A percentile compares a stretch with the other conserved stretches of the same genome.
These are phyloP conservation scores for Lycophotia porphyrea DNA, from an alignment of 2,888 invertebrate species.

Conservation along the genomic window DNA sequence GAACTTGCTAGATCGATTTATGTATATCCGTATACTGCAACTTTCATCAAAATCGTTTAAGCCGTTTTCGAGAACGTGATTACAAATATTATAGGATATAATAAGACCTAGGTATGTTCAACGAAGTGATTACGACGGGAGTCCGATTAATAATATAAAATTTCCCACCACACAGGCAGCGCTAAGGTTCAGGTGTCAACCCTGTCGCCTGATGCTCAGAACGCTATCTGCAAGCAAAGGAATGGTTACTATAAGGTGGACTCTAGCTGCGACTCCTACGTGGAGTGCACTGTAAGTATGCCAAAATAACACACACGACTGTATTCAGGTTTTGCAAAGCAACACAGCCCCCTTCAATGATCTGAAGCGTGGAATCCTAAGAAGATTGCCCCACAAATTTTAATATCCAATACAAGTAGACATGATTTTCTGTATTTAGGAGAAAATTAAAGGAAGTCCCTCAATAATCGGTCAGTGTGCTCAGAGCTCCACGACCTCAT, in stretches of 20 bases:
- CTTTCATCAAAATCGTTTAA: too few species aligned
- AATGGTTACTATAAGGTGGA: slow-evolving; percentile 91
- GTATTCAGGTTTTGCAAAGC: neutral
- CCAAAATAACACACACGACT: slow-evolving; percentile 83
- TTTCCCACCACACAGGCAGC: slow-evolving; percentile 31
- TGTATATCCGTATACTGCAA: too few species aligned
- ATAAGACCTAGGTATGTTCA: neutral
- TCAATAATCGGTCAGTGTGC: too few species aligned
- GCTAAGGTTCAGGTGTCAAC: slow-evolving; percentile 14
- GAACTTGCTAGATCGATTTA: too few species aligned
- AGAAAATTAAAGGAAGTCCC: neutral
- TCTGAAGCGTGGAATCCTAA: neutral
- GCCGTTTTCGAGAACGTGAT: too few species aligned
- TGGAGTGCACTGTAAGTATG: slow-evolving; percentile 90
- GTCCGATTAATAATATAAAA: neutral
- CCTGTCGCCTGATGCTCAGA: slow-evolving; percentile 7
- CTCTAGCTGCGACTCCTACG: slow-evolving; percentile 92
- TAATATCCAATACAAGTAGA: neutral
- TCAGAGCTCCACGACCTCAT: too few species aligned
- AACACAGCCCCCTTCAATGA: neutral
- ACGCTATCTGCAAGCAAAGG: slow-evolving; percentile 77
- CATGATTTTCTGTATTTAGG: neutral
- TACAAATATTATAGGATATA: too few species aligned
- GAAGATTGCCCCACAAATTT: neutral
- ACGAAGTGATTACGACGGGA: neutral